Evolutionary conservation across 2,113 vertebrate genomes (phyloP), one percentile per base, ranked within the genome.

Genomic region (Nannobrachium achirus): DNA sequence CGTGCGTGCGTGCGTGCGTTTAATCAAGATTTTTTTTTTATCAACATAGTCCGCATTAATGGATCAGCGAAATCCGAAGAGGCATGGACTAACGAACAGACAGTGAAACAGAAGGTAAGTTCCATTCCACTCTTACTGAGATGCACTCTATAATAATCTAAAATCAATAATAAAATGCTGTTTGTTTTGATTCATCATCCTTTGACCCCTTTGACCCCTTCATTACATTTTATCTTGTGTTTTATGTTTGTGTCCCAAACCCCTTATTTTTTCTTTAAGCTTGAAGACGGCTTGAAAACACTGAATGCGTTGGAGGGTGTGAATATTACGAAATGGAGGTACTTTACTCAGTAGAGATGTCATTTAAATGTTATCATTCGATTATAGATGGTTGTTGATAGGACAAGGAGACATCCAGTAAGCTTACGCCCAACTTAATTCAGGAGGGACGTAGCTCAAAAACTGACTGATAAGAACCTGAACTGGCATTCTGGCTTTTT

Each of bases 231-330:
- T 8, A 10, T 40, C 7, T 39, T 51, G 14, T 7, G 39, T 39
- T 39, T 61, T 8, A 16, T 20, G 7, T 60, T 44, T 45, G 15
- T 44, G 50, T 19, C 11, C 11, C 50, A 52, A n/a, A n/a, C 6
- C 16, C 14, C 16, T 1, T 42, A 60, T 74, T 49, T 78, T 33
- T 51, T 56, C 69, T 78, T 42, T 51, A 71, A 92, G 91, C 51
- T 90, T 15, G 0, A 0, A 20, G 0, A 0, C 0, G 0, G 0
- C 0, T 76, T 92, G 10, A 0, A 2, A 6, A 0, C 0, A 1
- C 45, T 91, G 16, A 89, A 90, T 60, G 89, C 75, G 0, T 79
- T 82, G 56, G n/a, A 72, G 18, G 8, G 0, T 0, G 0, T 89
- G 14, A 80, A 71, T 3, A 0, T 78, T 2, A 65, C 49, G 1